Conservation (phyloP, 2,113 vertebrate genomes). For the Myiozetetes cayanensis region DNA sequence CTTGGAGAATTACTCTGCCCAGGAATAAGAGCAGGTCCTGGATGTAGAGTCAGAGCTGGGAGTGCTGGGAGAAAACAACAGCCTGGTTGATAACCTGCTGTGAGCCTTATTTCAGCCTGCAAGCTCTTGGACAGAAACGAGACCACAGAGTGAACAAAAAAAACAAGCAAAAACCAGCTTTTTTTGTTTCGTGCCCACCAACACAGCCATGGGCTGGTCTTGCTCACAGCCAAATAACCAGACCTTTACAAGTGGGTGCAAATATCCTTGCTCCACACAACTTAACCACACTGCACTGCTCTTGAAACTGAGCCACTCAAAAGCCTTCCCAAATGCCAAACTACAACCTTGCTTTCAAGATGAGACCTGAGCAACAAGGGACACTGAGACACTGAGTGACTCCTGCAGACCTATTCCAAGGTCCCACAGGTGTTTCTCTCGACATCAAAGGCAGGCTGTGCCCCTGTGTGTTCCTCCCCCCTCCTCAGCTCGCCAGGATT, state of each 20-base stretch:
- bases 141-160: not conserved
- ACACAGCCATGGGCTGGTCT: not conserved
- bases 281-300: not conserved
- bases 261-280: not conserved
- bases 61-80: not conserved
- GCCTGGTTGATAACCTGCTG: not conserved
- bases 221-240: not conserved
- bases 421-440: not conserved
- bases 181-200: not conserved
- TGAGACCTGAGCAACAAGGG: not conserved
- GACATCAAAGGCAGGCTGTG: not conserved
- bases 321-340: not conserved
- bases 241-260: not conserved
- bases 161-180: not conserved
- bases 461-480: not conserved
- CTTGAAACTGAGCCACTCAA: not conserved
- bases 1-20: not conserved
- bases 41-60: rapidly evolving
- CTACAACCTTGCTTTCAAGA: not conserved
- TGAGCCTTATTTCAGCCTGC: not conserved
- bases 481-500: not conserved
- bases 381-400: not conserved
- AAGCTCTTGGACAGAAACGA: not conserved
- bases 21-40: not conserved
- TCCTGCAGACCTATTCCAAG: not conserved